A percentile compares a stretch with the other conserved stretches of the same genome.
Conservation (phyloP, 1,140 invertebrate genomes). For the Bombus turneri region DNA sequence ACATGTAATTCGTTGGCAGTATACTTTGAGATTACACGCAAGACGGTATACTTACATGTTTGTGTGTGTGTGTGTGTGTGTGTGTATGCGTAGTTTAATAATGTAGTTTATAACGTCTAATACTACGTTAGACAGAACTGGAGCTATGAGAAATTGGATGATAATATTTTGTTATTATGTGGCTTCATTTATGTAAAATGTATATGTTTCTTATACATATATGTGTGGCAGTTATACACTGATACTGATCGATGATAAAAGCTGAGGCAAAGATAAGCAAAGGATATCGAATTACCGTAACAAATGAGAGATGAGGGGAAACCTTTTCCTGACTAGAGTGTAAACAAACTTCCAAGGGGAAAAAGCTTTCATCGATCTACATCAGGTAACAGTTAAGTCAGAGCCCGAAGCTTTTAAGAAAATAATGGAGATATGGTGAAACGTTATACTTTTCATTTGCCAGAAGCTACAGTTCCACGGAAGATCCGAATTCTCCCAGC, state of each 20-base stretch:
- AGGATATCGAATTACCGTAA: conserved; percentile 40
- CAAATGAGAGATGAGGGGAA: conserved; percentile 32
- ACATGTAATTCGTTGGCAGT: too few species aligned
- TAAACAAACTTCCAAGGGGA: conserved; percentile 25
- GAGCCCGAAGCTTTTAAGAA: conserved; percentile 21
- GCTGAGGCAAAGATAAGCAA: conserved; percentile 35
- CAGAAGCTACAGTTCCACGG: background rate
- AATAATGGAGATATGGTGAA: conserved; percentile 23
- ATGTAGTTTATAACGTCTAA: too few species aligned
- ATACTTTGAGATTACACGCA: too few species aligned
- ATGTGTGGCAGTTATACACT: background rate
- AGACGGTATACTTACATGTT: too few species aligned
- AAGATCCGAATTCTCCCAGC: background rate
- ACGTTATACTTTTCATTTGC: conserved; percentile 9
- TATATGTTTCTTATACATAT: background rate
- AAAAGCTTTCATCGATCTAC: conserved; percentile 29
- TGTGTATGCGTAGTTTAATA: too few species aligned
- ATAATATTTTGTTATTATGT: background rate
- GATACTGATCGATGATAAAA: conserved; percentile 32
- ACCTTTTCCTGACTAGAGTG: conserved; percentile 22
- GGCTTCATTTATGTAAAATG: background rate
- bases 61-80: too few species aligned
- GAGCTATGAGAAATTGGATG: too few species aligned
- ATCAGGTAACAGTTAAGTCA: background rate
- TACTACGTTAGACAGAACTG: too few species aligned